A percentile compares a stretch with the other conserved stretches of the same genome.
Evolutionary conservation across 2,113 vertebrate species (phyloP).

Genomic region (Himantopus leucocephalus): DNA sequence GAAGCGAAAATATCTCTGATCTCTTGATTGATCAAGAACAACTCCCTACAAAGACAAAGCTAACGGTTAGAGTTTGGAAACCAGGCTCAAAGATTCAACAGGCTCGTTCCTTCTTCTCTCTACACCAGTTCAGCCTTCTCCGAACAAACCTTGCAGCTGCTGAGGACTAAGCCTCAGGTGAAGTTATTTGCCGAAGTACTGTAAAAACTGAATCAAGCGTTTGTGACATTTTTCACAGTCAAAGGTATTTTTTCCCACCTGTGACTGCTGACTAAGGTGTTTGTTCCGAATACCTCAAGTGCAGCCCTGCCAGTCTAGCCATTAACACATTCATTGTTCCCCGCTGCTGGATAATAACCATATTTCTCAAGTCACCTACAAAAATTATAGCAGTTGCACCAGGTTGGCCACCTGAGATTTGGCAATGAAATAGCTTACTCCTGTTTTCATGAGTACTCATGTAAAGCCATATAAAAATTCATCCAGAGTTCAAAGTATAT

Average conservation of each 20-base stretch:
- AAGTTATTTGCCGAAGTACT: background rate
- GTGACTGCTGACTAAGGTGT: slow-evolving; percentile 43
- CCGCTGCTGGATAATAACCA: slow-evolving; percentile 6
- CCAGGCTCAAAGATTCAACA: background rate
- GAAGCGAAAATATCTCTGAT: background rate
- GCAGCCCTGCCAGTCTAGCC: background rate
- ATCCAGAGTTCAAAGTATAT: slow-evolving; percentile 44
- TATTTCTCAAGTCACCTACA: slow-evolving; percentile 36
- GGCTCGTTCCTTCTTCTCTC: background rate
- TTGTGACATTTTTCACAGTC: slow-evolving; percentile 14
- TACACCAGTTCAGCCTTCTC: background rate
- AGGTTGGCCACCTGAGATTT: slow-evolving; percentile 10
- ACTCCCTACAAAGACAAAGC: background rate
- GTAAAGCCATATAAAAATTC: slow-evolving; percentile 42
- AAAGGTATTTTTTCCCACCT: background rate
- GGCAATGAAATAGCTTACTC: background rate
- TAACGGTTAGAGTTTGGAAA: background rate
- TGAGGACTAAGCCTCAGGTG: background rate
- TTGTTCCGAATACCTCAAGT: background rate
- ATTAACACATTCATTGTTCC: slow-evolving; percentile 34
- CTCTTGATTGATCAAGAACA: background rate
- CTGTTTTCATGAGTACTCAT: slow-evolving; percentile 22
- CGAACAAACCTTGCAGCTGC: background rate
- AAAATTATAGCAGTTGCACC: slow-evolving; percentile 34
- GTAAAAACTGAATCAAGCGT: background rate